These are phyloP conservation scores for Cosmia trapezina DNA, from an alignment of 2,888 invertebrate genomes.

Conservation along the genomic window DNA sequence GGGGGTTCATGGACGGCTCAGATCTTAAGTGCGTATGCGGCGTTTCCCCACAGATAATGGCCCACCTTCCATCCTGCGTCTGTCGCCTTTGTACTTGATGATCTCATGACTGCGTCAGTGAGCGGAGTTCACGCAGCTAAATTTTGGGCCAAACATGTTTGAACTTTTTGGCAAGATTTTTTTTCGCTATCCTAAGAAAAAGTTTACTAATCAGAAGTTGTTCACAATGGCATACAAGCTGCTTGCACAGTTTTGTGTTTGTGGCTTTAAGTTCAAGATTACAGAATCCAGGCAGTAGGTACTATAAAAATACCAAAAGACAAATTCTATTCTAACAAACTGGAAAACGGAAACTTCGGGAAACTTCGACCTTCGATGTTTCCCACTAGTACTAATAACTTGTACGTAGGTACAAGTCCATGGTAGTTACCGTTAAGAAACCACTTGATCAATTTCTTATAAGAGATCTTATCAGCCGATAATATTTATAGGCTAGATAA, in stretches of 20 bases:
- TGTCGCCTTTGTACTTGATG: not conserved
- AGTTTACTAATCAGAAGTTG: not conserved
- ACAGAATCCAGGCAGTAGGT: not conserved
- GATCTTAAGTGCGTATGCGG: not conserved
- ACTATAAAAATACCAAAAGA: not conserved
- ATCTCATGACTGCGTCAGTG: not conserved
- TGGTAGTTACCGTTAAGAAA: not conserved
- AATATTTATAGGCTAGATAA: constrained; percentile 45
- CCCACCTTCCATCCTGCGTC: not conserved
- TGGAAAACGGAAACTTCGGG: not conserved
- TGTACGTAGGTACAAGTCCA: not conserved
- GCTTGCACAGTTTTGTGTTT: not conserved
- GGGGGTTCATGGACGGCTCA: not conserved
- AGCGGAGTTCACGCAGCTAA: not conserved
- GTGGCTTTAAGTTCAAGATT: too few relatives aligned
- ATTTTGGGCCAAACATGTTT: not conserved
- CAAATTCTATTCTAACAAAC: not conserved
- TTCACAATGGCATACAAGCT: not conserved
- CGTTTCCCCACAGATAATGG: not conserved
- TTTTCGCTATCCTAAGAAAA: not conserved
- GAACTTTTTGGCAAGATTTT: not conserved
- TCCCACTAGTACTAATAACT: not conserved
- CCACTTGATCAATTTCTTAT: constrained; percentile 39
- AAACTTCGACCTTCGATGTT: not conserved
- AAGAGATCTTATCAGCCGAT: constrained; percentile 33